Percentiles rank a stretch among this genome's conserved stretches.
Conservation (phyloP, 2,797 vertebrate genomes). For the Falco peregrinus region DNA sequence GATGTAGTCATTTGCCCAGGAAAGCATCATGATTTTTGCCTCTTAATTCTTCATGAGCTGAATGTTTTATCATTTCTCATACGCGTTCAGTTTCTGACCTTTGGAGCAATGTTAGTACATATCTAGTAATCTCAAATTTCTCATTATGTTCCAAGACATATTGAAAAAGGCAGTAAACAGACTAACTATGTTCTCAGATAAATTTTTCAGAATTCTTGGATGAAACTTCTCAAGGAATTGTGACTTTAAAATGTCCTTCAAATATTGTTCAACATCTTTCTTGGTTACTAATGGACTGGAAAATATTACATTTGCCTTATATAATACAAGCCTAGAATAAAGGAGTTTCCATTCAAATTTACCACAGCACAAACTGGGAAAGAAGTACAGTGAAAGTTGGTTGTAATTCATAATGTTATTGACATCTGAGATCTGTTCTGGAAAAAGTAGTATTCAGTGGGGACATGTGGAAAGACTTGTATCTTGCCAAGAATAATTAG, state of each 20-base stretch:
- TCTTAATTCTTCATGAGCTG: background rate
- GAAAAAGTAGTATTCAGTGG: background rate
- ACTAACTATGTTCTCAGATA: background rate
- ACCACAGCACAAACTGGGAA: background rate
- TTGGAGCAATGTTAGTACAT: background rate
- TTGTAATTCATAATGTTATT: background rate
- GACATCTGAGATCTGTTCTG: background rate
- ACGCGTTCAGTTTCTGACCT: background rate
- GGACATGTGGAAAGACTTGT: background rate
- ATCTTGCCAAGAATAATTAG: background rate
- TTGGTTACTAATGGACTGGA: background rate
- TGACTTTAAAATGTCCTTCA: background rate
- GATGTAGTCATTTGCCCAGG: background rate
- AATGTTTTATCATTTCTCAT: background rate
- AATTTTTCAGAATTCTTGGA: background rate
- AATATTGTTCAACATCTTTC: background rate
- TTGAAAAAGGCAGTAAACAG: background rate
- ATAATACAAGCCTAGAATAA: background rate
- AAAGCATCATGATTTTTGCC: background rate
- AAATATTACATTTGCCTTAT: background rate
- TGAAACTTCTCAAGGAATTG: background rate
- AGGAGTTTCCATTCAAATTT: background rate
- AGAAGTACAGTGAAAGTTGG: background rate
- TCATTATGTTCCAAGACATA: background rate
- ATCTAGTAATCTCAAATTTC: background rate